Evolutionary conservation across 1,140 invertebrate species (phyloP), one percentile per base, ranked within the genome.

Genomic region (Lucilia sericata): DNA sequence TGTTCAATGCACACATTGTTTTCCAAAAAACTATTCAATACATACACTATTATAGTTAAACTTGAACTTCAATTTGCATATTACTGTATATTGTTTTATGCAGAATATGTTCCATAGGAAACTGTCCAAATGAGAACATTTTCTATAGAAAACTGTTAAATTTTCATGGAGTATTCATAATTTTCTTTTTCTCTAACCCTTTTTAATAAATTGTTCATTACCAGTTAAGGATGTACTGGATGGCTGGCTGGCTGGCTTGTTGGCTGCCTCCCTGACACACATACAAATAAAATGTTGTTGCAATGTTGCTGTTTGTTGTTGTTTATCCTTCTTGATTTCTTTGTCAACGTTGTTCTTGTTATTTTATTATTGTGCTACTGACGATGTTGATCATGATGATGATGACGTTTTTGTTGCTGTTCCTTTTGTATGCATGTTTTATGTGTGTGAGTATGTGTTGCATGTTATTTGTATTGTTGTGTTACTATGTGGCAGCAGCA

Each of bases 321-420:
- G 30, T 76, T 42, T 76, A 47, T 76, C 30, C 21, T 49, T 14
- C n/a, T 12, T 78, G 74, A 83, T 83, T 83, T 83, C 83, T 84
- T 80, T 84, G 83, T 80, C 76, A 84, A 80, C 74, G 74, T 83
- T 42, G n/a, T 70, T 82, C 42, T 19, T 82, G n/a, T 60, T 36
- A 21, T 82, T 70, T 82, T 21, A 13, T 42, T 8, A 7, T 42
- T 10, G 7, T 42, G 42, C 5, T 42, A 10, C 5, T 42, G 42
- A 42, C 10, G 42, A 42, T 60, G 47, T 25, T 74, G 10, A 0
- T 42, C 2, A 0, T 42, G 42, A 3, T 42, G 42, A 42, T 42
- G 42, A 42, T 42, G 42, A 42, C 34, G 47, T 25, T 74, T 60
- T 74, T 47, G n/a, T 60, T n/a, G 55, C 74, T 42, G 25, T 82